Conservation (phyloP, 2,113 vertebrate species). For the Odocoileus hemionus region DNA sequence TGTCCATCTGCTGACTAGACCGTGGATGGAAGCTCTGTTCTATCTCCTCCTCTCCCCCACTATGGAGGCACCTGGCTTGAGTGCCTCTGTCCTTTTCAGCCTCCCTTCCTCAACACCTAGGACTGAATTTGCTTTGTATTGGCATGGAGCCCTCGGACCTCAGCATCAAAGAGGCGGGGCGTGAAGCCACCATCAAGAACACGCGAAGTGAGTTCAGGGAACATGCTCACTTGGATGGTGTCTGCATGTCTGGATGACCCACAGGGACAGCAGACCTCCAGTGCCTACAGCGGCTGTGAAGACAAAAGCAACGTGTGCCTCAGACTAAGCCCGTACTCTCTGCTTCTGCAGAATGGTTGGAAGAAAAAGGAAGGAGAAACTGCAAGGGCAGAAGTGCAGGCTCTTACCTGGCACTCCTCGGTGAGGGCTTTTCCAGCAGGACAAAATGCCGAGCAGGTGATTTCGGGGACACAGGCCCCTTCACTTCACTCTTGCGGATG, state of each 20-base stretch:
- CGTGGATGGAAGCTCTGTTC: fast-evolving
- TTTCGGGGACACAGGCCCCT: not conserved
- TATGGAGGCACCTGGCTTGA: too few species aligned
- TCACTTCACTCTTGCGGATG: not conserved
- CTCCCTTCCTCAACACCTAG: not conserved
- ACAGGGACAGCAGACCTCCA: not conserved
- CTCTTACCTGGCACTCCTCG: not conserved
- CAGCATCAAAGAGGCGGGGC: not conserved
- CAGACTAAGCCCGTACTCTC: not conserved
- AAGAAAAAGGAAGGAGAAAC: not conserved
- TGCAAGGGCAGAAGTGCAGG: too few species aligned
- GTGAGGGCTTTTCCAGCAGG: not conserved
- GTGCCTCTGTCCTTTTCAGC: not conserved
- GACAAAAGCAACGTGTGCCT: not conserved
- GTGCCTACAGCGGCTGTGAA: not conserved
- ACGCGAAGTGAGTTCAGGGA: not conserved
- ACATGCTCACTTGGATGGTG: not conserved
- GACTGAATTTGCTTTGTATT: not conserved
- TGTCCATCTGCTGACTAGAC: not conserved
- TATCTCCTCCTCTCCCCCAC: not conserved
- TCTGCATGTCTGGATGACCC: not conserved
- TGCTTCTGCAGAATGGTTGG: not conserved
- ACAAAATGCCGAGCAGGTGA: not conserved
- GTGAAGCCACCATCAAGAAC: not conserved
- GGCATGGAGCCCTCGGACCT: not conserved